Conservation (phyloP, 2,888 invertebrate species). For the Protophormia terraenovae region DNA sequence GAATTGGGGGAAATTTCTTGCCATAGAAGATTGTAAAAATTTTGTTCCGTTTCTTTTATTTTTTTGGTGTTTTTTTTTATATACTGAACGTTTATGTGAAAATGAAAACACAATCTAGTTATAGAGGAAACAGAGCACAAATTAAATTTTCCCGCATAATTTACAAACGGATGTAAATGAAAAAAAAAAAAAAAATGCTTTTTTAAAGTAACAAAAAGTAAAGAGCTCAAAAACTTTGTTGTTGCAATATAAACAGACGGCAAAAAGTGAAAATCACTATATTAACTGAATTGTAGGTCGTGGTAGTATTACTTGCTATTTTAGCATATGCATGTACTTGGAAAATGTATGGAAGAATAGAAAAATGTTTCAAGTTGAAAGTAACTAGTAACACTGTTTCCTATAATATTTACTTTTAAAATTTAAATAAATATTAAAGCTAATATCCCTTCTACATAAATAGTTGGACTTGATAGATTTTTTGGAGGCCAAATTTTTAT, state of each 20-base stretch:
- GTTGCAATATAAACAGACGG: conserved; percentile 5
- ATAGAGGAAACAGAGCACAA: conserved; percentile 56
- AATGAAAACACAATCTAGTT: conserved; percentile 50
- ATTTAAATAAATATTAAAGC: no score
- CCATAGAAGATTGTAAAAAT: background rate
- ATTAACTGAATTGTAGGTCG: conserved; percentile 42
- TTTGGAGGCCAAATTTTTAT: no score
- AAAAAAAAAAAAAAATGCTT: background rate
- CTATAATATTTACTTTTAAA: no score
- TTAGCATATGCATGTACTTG: background rate
- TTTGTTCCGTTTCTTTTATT: background rate
- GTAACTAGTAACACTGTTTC: background rate
- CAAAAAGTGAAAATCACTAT: conserved; percentile 46
- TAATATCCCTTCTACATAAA: no score
- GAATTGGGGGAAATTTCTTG: background rate
- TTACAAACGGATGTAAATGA: conserved; percentile 39
- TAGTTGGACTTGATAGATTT: no score
- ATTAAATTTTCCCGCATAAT: conserved; percentile 65
- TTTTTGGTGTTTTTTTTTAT: background rate
- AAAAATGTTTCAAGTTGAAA: background rate
- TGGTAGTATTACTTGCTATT: background rate
- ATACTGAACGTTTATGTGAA: background rate
- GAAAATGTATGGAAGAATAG: background rate
- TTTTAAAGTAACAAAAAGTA: background rate
- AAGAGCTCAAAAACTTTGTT: conserved; percentile 19